phyloP scores from a whole-genome alignment of 2,888 invertebrate species.

The Adelognathus sp. region DNA sequence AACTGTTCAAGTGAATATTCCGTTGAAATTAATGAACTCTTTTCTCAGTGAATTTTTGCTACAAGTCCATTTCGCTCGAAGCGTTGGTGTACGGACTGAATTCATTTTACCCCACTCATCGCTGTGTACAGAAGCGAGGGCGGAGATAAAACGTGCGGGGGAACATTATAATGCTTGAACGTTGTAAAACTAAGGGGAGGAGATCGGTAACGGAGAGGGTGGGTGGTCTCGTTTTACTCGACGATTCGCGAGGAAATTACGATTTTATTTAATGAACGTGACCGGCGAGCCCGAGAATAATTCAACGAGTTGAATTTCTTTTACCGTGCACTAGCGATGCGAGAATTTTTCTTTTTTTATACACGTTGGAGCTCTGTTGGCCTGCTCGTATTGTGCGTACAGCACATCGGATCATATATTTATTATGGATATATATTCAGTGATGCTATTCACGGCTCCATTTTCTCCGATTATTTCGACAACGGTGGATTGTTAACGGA shows the following conservation, averaged over 20 bases:
- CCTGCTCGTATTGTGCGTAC: background rate
- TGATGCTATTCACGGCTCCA: too few relatives aligned
- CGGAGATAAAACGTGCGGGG: slow-evolving; percentile 6
- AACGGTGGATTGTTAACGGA: background rate
- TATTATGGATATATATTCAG: background rate
- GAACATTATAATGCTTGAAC: slow-evolving; percentile 16
- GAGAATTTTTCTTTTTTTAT: background rate
- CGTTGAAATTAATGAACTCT: too few relatives aligned
- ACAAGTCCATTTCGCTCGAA: too few relatives aligned
- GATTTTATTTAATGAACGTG: slow-evolving; percentile 51
- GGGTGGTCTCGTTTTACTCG: slow-evolving; percentile 25
- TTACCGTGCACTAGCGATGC: background rate
- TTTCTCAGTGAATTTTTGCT: too few relatives aligned
- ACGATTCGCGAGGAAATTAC: slow-evolving; percentile 48
- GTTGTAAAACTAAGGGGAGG: slow-evolving; percentile 23
- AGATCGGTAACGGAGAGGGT: too few relatives aligned
- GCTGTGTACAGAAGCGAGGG: background rate
- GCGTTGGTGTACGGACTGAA: too few relatives aligned
- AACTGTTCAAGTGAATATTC: too few relatives aligned
- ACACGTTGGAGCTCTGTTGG: background rate
- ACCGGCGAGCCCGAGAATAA: slow-evolving; percentile 8
- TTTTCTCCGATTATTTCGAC: background rate
- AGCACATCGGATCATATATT: background rate
- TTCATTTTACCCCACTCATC: too few relatives aligned
- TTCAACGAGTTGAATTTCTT: slow-evolving; percentile 13